Evolutionary conservation across 2,113 vertebrate genomes (phyloP), one percentile per base, ranked within the genome.

Genomic region (Istiophorus platypterus): DNA sequence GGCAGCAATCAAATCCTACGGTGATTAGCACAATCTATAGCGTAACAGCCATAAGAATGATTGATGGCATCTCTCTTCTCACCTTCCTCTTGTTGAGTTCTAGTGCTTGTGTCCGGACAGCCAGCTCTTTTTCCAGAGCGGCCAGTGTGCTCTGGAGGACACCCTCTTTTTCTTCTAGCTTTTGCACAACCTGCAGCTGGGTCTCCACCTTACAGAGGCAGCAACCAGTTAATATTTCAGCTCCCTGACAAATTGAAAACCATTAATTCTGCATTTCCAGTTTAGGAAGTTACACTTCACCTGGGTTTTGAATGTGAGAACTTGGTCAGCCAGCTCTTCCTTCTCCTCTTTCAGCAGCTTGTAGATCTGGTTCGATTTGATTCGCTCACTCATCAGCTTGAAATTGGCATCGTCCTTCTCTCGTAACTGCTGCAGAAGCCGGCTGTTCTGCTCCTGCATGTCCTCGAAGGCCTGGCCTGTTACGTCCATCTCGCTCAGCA

Each of bases 321-420:
- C 97, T 89, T 98, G 97, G 82, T 98, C 97, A 0, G 96, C 97
- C 91, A 98, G 78, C 88, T 98, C 97, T 34, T 98, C 97, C 88
- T 98, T 98, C 92, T 98, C 97, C 73, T 98, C 97, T 6, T 96
- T 94, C 66, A 98, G 95, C 41, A 98, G 94, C 91, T 98, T 98
- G 89, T 99, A 98, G 82, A 99, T 98, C 95, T 99, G 97, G 89
- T 99, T 99, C 81, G 97, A 97, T 87, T 99, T 99, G 89, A 99
- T 99, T 14, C 97, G 85, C 93, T 99, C 97, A 0, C 96, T 98
- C 97, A 99, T 99, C 41, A 99, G 94, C 91, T 99, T 99, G 85
- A 99, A 99, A 90, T 99, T 98, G 90, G 97, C 97, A 0, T 99
- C 97, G 0, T 99, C 97, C 88, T 99, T 99, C 83, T 99, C 97